phyloP scores from a whole-genome alignment of 2,888 invertebrate genomes.

The Chloroclystis v-ata region DNA sequence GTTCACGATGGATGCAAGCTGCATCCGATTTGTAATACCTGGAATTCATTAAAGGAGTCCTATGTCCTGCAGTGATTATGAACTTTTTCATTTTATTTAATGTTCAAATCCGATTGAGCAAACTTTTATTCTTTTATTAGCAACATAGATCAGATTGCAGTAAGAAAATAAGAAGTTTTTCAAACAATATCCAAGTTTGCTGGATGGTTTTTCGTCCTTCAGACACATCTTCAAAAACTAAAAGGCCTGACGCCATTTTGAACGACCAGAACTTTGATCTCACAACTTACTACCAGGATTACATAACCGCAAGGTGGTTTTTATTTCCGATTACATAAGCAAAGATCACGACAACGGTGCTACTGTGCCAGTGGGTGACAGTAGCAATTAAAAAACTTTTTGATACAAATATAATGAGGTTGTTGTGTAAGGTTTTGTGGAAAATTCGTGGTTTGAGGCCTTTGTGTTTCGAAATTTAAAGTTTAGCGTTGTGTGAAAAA shows the following conservation, averaged over 20 bases:
- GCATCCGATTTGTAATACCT: no score
- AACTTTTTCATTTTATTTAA: no score
- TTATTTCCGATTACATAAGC: slow-evolving; percentile 19
- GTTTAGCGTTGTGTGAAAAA: not conserved
- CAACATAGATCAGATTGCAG: no score
- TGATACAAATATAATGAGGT: slow-evolving; percentile 23
- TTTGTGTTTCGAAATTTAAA: not conserved
- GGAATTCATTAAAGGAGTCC: no score
- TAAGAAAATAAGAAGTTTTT: no score
- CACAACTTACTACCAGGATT: slow-evolving; percentile 13
- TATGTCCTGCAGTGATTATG: not conserved
- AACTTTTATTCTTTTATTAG: no score
- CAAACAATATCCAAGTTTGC: no score
- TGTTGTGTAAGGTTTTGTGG: slow-evolving; percentile 17
- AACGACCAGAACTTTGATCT: not conserved
- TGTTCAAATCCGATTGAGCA: no score
- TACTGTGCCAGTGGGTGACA: slow-evolving; percentile 51
- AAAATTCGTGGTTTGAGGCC: slow-evolving; percentile 1
- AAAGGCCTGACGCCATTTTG: not conserved
- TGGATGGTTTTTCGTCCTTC: no score
- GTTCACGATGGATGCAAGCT: no score
- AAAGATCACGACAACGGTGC: slow-evolving; percentile 29
- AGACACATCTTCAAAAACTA: not conserved
- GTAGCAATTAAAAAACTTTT: slow-evolving; percentile 25
- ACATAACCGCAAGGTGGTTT: slow-evolving; percentile 24